phyloP scores from a whole-genome alignment of 2,113 vertebrate species.

The Gasterosteus nipponicus region DNA sequence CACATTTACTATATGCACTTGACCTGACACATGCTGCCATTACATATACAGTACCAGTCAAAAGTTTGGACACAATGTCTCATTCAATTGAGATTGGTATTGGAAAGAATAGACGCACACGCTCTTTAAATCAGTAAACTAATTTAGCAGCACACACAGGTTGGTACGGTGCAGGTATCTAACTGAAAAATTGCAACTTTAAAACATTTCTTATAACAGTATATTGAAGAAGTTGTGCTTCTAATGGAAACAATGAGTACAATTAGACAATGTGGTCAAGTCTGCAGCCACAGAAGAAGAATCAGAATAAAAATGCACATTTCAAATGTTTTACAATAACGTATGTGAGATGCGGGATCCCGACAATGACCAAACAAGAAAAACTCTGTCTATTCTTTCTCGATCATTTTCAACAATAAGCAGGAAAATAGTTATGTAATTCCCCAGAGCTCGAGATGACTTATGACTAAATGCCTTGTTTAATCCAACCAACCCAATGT shows the following conservation, averaged over 20 bases:
- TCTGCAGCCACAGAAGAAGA: background rate
- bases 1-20: conserved; percentile 33
- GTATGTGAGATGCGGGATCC: no score
- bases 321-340: no score
- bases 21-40: conserved; percentile 32
- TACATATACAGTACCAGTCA: conserved; percentile 16
- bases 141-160: no score
- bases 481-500: background rate
- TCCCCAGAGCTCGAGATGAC: background rate
- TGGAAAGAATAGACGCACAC: no score
- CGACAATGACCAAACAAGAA: background rate
- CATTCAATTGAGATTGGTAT: no score
- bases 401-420: background rate
- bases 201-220: no score
- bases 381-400: background rate
- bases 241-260: no score
- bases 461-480: background rate
- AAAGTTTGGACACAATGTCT: conserved; percentile 22
- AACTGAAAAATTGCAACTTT: no score
- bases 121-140: no score
- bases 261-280: conserved; percentile 14
- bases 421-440: background rate
- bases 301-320: background rate
- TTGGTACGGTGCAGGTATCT: no score
- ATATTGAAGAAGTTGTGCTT: no score